Evolutionary conservation across 2,113 vertebrate species (phyloP), one percentile per base, ranked within the genome.

Genomic region (Drymodes brunneopygia): DNA sequence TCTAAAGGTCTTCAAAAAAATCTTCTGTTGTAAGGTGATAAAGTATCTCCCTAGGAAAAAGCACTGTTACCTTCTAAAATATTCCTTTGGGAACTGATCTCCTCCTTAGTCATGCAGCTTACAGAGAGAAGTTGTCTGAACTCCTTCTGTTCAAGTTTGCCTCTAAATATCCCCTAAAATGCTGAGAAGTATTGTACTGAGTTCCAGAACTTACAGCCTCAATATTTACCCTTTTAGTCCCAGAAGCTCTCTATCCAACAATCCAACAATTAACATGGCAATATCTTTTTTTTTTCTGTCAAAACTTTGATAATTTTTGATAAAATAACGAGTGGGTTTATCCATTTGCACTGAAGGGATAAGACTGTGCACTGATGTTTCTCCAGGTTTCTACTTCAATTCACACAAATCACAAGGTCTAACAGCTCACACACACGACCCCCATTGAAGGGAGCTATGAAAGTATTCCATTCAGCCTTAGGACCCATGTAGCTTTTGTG

Each of bases 121-220:
- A 74, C 10, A 75, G 73, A 90, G 7, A 40, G n/a, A 87, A 90
- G 33, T 45, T 36, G 8, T 47, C 15, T 57, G 44, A 82, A 70
- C 19, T 71, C 25, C 11, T 42, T 84, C 56, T 38, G 2, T 67
- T 79, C 36, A 61, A 48, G 4, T 86, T 82, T 70, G 54, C 35
- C 36, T 29, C 38, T n/a, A 42, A 29, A 64, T 44, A 66, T 17
- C 15, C 20, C 77, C 19, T 81, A 33, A 77, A 88, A 82, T 28
- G 4, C 28, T 79, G 17, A 79, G 80, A 79, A 64, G 22, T 11
- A 28, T 18, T 2, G 2, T 38, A 51, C 9, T 25, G 65, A 81
- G 31, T 75, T 67, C 35, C 27, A 56, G 18, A n/a, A 82, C 5
- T 29, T 67, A 11, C 0, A 0, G 27, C 14, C 6, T n/a, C 19